Evolutionary conservation across 2,797 vertebrate genomes (phyloP), one percentile per base, ranked within the genome.

Genomic region (Halcyon chelicuti): DNA sequence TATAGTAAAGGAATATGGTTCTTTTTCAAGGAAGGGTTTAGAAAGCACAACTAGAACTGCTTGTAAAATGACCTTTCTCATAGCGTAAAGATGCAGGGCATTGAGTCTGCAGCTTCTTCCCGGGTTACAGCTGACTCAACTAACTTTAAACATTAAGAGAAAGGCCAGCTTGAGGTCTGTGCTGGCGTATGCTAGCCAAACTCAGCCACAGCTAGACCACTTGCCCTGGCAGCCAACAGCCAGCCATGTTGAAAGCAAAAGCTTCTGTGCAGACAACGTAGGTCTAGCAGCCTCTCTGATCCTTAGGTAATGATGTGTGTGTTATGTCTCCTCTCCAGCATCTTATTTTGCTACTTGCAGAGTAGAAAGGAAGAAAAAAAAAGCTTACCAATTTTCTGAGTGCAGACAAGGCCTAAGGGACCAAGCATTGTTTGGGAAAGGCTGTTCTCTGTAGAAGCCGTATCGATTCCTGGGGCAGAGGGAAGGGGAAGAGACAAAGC

Each of bases 381-480:
- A 17, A 11, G 18, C 63, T 89, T 47, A 76, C 93, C 73, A 86
- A 60, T 93, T 95, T 93, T 92, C 31, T 79, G 89, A 65, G 77
- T 77, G 54, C 72, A 94, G 95, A 93, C 83, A 94, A 93, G 94
- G 76, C 96, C 90, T 94, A 33, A 80, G 97, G 86, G 96, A 97
- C 68, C 42, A 58, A 88, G 33, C 20, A 12, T 90, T 97, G 87
- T 95, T 88, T 94, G 75, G 60, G 73, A 93, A 96, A 96, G 51
- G 81, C 90, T 96, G 92, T 73, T 95, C 86, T 96, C 90, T 94
- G 91, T 77, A 94, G 96, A 93, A 94, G 75, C 63, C 1, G 0
- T 95, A 97, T 97, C 12, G 97, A 97, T 97, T 96, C 70, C 61
- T 40, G 51, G 79, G 72, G 79, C 40, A 96, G 82, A 90, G 79